Percentiles rank a stretch among this genome's conserved stretches.
phyloP scores from a whole-genome alignment of 2,888 invertebrate genomes.

The Deroplatys truncata region DNA sequence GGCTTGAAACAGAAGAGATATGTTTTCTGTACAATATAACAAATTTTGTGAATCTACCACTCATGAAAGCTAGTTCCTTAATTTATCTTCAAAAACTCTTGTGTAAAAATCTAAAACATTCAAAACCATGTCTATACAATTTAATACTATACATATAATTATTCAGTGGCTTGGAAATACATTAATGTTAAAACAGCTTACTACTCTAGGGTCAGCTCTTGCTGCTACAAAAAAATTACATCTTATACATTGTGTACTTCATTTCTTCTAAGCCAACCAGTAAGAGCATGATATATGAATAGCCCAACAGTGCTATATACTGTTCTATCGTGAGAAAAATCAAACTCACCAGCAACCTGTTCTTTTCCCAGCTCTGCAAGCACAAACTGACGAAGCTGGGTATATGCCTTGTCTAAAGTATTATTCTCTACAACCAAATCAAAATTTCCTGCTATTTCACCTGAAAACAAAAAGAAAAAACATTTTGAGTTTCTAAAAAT shows the following conservation, averaged over 20 bases:
- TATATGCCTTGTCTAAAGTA: constrained; percentile 74
- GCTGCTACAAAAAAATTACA: neutral
- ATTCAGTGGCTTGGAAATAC: neutral
- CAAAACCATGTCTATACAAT: no score
- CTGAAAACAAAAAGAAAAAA: constrained; percentile 39
- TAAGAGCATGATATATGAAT: neutral
- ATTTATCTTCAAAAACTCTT: no score
- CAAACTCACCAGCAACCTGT: constrained; percentile 6
- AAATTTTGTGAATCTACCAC: no score
- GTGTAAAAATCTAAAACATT: no score
- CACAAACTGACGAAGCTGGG: constrained; percentile 36
- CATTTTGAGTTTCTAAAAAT: neutral
- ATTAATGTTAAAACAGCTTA: neutral
- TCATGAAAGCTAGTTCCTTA: no score
- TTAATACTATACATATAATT: no score
- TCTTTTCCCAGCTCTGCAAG: constrained; percentile 11
- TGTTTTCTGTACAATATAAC: no score
- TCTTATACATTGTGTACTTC: neutral
- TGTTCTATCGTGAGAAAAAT: neutral
- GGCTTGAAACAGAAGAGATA: no score
- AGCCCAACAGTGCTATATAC: neutral
- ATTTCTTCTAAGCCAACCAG: neutral
- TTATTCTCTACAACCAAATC: constrained; percentile 80
- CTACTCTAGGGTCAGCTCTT: neutral
- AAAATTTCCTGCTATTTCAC: constrained; percentile 69